These are phyloP conservation scores for Dryobota labecula DNA, from an alignment of 2,888 invertebrate species.

Conservation along the genomic window DNA sequence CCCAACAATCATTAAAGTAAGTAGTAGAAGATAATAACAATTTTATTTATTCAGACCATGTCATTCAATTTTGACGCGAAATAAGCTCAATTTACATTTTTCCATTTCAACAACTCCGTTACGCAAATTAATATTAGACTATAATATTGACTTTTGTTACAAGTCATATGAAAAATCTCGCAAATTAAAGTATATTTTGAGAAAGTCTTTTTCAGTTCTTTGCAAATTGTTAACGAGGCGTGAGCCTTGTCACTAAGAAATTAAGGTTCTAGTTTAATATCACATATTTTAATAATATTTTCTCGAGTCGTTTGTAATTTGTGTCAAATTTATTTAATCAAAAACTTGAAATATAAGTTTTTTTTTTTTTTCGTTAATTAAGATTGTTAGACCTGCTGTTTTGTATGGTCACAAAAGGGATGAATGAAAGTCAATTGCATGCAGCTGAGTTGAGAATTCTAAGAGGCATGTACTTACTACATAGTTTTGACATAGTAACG, in stretches of 20 bases:
- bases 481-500: too few species aligned
- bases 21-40: neutral
- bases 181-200: slow-evolving; percentile 18
- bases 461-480: too few species aligned
- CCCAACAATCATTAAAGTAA: neutral
- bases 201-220: slow-evolving; percentile 17
- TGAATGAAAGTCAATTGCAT: neutral
- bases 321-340: slow-evolving; percentile 6
- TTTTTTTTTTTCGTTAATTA: neutral
- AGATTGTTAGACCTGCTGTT: neutral
- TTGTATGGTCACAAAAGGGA: neutral
- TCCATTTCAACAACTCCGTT: slow-evolving; percentile 30
- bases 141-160: slow-evolving; percentile 17
- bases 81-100: slow-evolving; percentile 15
- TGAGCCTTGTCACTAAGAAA: slow-evolving; percentile 29
- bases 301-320: slow-evolving; percentile 15
- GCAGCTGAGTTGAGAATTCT: neutral
- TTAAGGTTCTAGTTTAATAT: slow-evolving; percentile 28
- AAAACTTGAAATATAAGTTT: slow-evolving; percentile 17
- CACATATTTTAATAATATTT: slow-evolving; percentile 24
- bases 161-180: neutral
- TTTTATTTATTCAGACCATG: neutral
- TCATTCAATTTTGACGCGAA: neutral
- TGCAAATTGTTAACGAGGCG: slow-evolving; percentile 23
- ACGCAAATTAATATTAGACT: slow-evolving; percentile 4